Evolutionary conservation across 1,140 invertebrate genomes (phyloP).

Genomic region (Anastatus disparis): DNA sequence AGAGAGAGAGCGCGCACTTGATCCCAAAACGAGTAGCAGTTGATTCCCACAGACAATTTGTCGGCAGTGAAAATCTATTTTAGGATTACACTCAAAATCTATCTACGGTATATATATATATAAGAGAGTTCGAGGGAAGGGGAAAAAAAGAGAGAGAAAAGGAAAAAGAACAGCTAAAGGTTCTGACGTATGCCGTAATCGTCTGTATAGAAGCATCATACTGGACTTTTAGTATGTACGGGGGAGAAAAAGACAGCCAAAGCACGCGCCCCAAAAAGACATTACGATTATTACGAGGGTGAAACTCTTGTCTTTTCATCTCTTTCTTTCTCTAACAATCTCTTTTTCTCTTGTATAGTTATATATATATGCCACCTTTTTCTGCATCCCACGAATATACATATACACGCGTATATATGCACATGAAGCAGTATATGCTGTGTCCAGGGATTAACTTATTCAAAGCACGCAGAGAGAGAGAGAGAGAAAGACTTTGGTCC

Average conservation of each 20-base stretch:
- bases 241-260: no score
- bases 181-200: no score
- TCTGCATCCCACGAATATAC: constrained; percentile 10
- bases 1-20: no score
- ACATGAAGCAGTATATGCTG: not conserved
- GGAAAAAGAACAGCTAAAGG: no score
- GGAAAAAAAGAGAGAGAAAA: constrained; percentile 5
- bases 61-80: constrained; percentile 59
- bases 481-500: no score
- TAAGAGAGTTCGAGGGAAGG: constrained; percentile 43
- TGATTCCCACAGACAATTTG: constrained; percentile 50
- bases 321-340: constrained; percentile 17
- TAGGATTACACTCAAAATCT: constrained; percentile 48
- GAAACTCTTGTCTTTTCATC: constrained; percentile 43
- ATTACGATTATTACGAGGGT: constrained; percentile 67
- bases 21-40: constrained; percentile 27
- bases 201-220: no score
- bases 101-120: no score
- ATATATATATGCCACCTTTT: no score
- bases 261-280: constrained; percentile 56
- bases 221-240: no score
- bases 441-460: constrained; percentile 57
- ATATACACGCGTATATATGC: constrained; percentile 30
- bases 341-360: constrained; percentile 1
- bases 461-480: constrained; percentile 50